Base-by-base conservation (phyloP, 2,797 vertebrate genomes). In the Chrysolophus pictus region DNA sequence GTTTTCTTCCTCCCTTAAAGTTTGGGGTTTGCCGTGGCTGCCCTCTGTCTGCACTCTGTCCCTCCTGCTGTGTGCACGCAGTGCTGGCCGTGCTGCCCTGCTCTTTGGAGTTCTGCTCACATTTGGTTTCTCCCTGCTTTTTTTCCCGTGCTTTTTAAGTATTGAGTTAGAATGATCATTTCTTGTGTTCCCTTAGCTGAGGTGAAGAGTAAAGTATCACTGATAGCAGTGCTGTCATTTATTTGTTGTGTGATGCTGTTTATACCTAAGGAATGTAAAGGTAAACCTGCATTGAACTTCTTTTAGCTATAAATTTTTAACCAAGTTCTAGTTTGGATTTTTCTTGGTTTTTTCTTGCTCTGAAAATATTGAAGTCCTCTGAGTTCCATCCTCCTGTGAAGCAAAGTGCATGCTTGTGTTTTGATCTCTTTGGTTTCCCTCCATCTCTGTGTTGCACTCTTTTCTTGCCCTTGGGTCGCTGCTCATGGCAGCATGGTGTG, bases 321-420 rank as follows among this genome's bases (percentile, higher is more conserved):
- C 12, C 26, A 59, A 22, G 21, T 51, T 88, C 41, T 59, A 35
- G 6, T n/a, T 9, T 11, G 11, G 11, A 6, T 1, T 46, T 88
- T 78, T 58, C 46, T 49, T 14, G n/a, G 17, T 94, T 85, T 81
- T 56, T 3, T 41, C 29, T 75, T 22, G 15, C 35, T 28, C 24
- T 74, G 59, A n/a, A 69, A 47, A 44, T 10, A 10, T 29, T 17
- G 51, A 85, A 16, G 13, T 39, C 70, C 0, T 1, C 58, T 14
- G 59, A 26, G 17, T 51, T 85, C 19, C 26, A 6, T 49, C 14
- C 10, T 4, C 8, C 44, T 55, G 28, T 28, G 35, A 64, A 42
- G 62, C 18, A 29, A 11, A 24, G 33, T 5, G 11, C 3, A 2
- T 7, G 3, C 16, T 33, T 12, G 0, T 5, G 13, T 42, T 64